phyloP scores from a whole-genome alignment of 2,797 vertebrate species.

The Leptoclinus maculatus region DNA sequence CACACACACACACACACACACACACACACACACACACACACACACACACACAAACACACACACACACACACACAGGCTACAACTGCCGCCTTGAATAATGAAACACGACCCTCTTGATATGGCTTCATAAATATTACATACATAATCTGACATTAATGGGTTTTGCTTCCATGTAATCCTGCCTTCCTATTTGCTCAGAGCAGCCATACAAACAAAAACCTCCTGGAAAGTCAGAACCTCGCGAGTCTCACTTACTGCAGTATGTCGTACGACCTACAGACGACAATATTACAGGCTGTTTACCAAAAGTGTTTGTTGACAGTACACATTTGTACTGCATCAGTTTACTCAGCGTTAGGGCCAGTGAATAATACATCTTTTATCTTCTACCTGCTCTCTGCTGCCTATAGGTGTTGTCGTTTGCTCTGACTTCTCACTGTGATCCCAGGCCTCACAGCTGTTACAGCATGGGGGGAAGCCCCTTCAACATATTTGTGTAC shows the following conservation, averaged over 20 bases:
- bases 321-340: not conserved
- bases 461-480: constrained; percentile 65
- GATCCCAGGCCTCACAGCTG: constrained; percentile 71
- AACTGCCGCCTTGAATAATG: constrained; percentile 80
- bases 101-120: constrained; percentile 79
- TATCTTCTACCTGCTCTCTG: constrained; percentile 48
- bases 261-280: constrained; percentile 3
- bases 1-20: constrained; percentile 22
- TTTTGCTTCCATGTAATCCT: constrained; percentile 66
- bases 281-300: not conserved
- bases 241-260: constrained; percentile 9
- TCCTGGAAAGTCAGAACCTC: constrained; percentile 41
- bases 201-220: constrained; percentile 58
- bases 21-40: constrained; percentile 38
- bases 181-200: constrained; percentile 57
- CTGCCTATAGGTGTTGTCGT: constrained; percentile 51
- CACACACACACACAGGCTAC: constrained; percentile 19
- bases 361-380: constrained; percentile 55
- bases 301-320: constrained; percentile 22
- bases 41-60: constrained; percentile 49
- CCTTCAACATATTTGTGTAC: constrained; percentile 64
- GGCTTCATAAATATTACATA: constrained; percentile 86
- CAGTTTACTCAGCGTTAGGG: not conserved
- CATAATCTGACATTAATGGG: constrained; percentile 82
- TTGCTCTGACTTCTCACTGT: constrained; percentile 53